Base-by-base conservation (phyloP, 2,888 invertebrate genomes). In the Catocala fraxini region DNA sequence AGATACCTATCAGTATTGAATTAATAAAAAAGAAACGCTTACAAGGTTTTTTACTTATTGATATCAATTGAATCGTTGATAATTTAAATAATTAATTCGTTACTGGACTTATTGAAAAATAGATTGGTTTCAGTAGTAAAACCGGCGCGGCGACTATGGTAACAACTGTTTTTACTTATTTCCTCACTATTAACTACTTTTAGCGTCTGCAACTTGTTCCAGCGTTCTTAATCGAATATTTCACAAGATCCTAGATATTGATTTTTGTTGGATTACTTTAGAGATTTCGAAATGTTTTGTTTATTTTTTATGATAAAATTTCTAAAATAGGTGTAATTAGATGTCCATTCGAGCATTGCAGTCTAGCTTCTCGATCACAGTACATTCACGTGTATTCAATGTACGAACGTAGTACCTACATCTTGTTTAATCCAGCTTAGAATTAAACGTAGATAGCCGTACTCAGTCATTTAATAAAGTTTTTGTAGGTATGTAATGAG, bases 1-100 rank as follows among this genome's bases (percentile, higher is more conserved):
- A 79, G 80, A 75, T 68, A 65, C 75, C 71, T 70, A 59, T 76
- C 82, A 84, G 82, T 86, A 83, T 85, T 86, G 67, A 81, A 68
- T 60, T 67, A 78, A 65, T 70, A 77, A 77, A 77, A 57, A 56
- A 56, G 47, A 58, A 64, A 64, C 51, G 46, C 45, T 10, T 35
- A n/a, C 56, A 11, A 47, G 12, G 10, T 11, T 45, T 64, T 59
- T 52, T 43, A 52, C 52, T 59, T 48, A n/a, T 63, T 43, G 35
- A 41, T 41, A 56, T 39, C 25, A 10, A 58, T 55, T 58, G 55
- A 34, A 34, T 48, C 51, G 35, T 63, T 35, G 7, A 53, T 33
- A 59, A 55, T 58, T 55, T 41, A 6, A 59, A 64, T 75, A 77
- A 79, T 77, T 66, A 53, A 62, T 62, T 63, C 5, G 41, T 49